A percentile compares a stretch with the other conserved stretches of the same genome.
phyloP scores from a whole-genome alignment of 2,888 invertebrate species.

The Mesorhabditis sp. region DNA sequence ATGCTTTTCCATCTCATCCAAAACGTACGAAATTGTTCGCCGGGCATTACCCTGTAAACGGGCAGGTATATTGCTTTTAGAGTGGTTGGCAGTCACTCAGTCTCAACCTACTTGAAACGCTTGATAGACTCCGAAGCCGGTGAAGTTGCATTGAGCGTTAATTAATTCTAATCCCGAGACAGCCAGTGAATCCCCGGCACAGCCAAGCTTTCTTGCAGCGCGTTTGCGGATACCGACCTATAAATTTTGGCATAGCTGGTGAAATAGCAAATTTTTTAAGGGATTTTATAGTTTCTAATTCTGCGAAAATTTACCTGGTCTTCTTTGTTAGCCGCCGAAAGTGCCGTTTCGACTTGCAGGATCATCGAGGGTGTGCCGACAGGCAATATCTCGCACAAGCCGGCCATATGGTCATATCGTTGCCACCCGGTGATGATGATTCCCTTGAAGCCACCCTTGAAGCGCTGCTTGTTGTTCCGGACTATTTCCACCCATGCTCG shows the following conservation, averaged over 20 bases:
- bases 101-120: slow-evolving; percentile 22
- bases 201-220: slow-evolving; percentile 26
- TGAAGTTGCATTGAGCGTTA: slow-evolving; percentile 22
- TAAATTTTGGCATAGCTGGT: not conserved
- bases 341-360: slow-evolving; percentile 36
- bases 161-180: slow-evolving; percentile 24
- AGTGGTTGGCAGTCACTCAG: too few relatives aligned
- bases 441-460: slow-evolving; percentile 57
- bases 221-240: slow-evolving; percentile 14
- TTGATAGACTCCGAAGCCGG: slow-evolving; percentile 30
- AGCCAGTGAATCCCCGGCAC: slow-evolving; percentile 18
- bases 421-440: slow-evolving; percentile 63
- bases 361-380: slow-evolving; percentile 53
- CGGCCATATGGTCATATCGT: slow-evolving; percentile 62
- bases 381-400: slow-evolving; percentile 62
- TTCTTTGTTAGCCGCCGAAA: slow-evolving; percentile 21
- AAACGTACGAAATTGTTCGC: slow-evolving; percentile 20
- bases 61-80: too few relatives aligned
- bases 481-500: slow-evolving; percentile 57
- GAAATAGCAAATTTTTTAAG: not conserved
- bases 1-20: slow-evolving; percentile 29
- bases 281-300: too few relatives aligned
- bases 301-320: not conserved
- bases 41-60: slow-evolving; percentile 14
- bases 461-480: slow-evolving; percentile 11